These are phyloP conservation scores for Drosophila bocqueti DNA, from an alignment of 1,140 invertebrate genomes.

Conservation along the genomic window DNA sequence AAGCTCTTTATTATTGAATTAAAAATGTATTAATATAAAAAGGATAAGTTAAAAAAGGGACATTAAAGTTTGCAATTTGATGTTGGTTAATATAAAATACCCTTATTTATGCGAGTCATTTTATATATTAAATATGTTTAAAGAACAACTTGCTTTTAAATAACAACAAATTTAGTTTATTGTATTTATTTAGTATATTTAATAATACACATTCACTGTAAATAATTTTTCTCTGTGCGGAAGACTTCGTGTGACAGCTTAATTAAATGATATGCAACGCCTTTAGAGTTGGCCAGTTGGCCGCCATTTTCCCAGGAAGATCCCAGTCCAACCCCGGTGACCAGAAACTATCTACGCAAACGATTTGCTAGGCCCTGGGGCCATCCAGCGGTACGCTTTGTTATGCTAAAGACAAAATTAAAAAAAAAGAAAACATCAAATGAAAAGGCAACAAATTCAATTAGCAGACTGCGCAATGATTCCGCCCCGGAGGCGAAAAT, in stretches of 20 bases:
- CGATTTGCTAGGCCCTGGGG: constrained; percentile 41
- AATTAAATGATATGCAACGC: constrained; percentile 65
- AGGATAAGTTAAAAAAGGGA: too few species aligned
- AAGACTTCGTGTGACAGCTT: constrained; percentile 68
- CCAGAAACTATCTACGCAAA: constrained; percentile 59
- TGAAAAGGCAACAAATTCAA: constrained; percentile 79
- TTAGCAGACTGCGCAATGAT: constrained; percentile 62
- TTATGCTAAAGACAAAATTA: constrained; percentile 61
- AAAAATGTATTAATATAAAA: too few species aligned
- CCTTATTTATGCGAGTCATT: neutral
- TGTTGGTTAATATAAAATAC: too few species aligned
- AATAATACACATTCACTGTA: neutral
- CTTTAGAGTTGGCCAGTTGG: constrained; percentile 40
- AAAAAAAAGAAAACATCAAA: constrained; percentile 63
- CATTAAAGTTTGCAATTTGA: too few species aligned
- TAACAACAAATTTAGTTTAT: neutral
- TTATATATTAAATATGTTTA: neutral
- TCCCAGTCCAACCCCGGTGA: constrained; percentile 36
- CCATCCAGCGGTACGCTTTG: constrained; percentile 59
- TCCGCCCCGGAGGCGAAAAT: constrained; percentile 42
- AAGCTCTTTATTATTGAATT: neutral
- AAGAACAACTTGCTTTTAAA: neutral
- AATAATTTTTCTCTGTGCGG: neutral
- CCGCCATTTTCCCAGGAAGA: constrained; percentile 62
- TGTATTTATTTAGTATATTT: neutral